Evolutionary conservation across 2,888 invertebrate species (phyloP), one percentile per base, ranked within the genome.

Genomic region (Trissoscelio sp.): DNA sequence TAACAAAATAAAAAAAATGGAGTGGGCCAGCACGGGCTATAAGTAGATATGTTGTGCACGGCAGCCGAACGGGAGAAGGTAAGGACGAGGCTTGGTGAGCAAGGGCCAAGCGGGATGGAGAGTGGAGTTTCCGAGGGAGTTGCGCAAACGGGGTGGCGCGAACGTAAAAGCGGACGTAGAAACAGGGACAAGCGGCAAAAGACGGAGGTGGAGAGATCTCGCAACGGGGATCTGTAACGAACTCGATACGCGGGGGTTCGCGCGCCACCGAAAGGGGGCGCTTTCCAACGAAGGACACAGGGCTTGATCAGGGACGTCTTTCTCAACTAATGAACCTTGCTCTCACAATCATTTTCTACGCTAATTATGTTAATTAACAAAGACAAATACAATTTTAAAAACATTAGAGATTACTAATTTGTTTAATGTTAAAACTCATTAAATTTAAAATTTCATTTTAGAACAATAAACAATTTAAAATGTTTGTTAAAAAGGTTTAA

Each of bases 191-290:
- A 22, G 57, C 46, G 57, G 46, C 55, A 14, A 70, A 70, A 46
- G 78, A 48, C 60, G 70, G 64, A 58, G 78, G 69, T 78, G 78
- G 46, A 70, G 62, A 75, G 67, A 77, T 78, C 78, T 60, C 64
- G 78, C 78, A 16, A 78, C 64, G 70, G 70, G 70, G 70, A 78
- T 78, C 78, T 78, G 70, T 78, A 70, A 58, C 64, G 64, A 64
- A 72, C 79, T 79, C 79, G 79, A 72, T 66, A 72, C 53, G 48
- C 53, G 60, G 69, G 72, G 66, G 58, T 44, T 58, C 51, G 51
- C 51, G 57, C 72, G 42, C 20, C 53, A 14, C 37, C 37, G 14
- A 34, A 64, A 72, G 66, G 72, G 72, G 70, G 58, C 37, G 69
- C 69, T 57, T 46, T 58, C 37, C 48, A 51, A 37, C 53, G 60